Conservation (phyloP, 2,888 invertebrate genomes). For the Tillus elongatus region DNA sequence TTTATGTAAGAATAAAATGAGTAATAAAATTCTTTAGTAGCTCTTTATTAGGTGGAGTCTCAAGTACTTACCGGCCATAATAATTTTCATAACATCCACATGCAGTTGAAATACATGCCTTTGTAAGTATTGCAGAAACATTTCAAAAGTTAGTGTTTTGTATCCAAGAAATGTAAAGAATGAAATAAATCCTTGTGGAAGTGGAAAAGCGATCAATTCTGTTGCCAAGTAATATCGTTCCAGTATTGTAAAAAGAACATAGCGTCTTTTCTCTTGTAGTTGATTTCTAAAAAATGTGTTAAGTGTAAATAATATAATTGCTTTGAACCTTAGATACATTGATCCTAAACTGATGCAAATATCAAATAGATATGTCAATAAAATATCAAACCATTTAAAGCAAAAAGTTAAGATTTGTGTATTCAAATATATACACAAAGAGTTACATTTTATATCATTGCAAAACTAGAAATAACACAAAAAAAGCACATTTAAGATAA, state of each 20-base stretch:
- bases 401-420: too few relatives aligned
- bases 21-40: neutral
- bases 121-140: constrained; percentile 77
- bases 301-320: neutral
- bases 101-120: constrained; percentile 78
- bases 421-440: too few relatives aligned
- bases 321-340: too few relatives aligned
- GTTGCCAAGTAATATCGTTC: constrained; percentile 75
- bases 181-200: constrained; percentile 80
- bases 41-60: too few relatives aligned
- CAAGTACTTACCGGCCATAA: constrained; percentile 65
- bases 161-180: constrained; percentile 84
- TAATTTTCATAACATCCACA: constrained; percentile 78
- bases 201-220: constrained; percentile 69
- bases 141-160: constrained; percentile 63
- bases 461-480: too few relatives aligned
- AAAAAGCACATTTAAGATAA: too few relatives aligned
- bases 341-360: too few relatives aligned
- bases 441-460: too few relatives aligned
- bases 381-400: too few relatives aligned
- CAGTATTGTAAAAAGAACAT: constrained; percentile 64
- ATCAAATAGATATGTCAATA: too few relatives aligned
- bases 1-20: neutral
- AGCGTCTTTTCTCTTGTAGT: constrained; percentile 58
- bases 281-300: constrained; percentile 63